Conservation (phyloP, 1,140 invertebrate genomes). For the Pinna nobilis region DNA sequence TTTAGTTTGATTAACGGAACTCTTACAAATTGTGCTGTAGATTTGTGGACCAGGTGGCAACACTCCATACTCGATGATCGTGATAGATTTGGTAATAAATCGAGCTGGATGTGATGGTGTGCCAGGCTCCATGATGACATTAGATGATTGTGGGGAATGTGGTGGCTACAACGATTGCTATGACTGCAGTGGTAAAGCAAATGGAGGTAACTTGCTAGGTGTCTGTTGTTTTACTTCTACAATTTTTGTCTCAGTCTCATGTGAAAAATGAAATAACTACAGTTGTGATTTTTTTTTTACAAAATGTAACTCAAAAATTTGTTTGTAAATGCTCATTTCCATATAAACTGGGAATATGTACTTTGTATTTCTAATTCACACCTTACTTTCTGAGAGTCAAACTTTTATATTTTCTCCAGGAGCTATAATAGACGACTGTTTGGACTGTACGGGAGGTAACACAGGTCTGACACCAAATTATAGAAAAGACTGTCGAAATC, state of each 20-base stretch:
- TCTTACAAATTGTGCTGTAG: too few species aligned
- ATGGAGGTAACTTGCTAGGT: constrained; percentile 18
- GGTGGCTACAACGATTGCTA: constrained; percentile 30
- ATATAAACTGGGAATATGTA: too few species aligned
- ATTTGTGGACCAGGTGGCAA: constrained; percentile 28
- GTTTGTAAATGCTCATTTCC: too few species aligned
- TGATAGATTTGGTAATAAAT: constrained; percentile 22
- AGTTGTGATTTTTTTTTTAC: too few species aligned
- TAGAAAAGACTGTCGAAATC: constrained; percentile 7
- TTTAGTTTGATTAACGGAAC: too few species aligned
- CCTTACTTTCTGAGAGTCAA: too few species aligned
- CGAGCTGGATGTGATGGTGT: constrained; percentile 27
- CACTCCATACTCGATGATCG: constrained; percentile 5
- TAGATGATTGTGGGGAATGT: constrained; percentile 31
- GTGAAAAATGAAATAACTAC: too few species aligned
- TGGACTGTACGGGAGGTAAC: constrained; percentile 14
- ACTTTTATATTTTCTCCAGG: neutral
- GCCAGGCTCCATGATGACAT: constrained; percentile 15
- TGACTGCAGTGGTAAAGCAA: constrained; percentile 20
- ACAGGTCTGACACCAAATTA: constrained; percentile 7
- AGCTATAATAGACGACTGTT: constrained; percentile 13
- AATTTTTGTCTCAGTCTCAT: too few species aligned
- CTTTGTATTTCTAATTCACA: too few species aligned
- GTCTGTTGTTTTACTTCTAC: too few species aligned
- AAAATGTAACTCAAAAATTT: too few species aligned